These are phyloP conservation scores for Clarias pachynema DNA, from an alignment of 2,797 vertebrate genomes.

Conservation along the genomic window DNA sequence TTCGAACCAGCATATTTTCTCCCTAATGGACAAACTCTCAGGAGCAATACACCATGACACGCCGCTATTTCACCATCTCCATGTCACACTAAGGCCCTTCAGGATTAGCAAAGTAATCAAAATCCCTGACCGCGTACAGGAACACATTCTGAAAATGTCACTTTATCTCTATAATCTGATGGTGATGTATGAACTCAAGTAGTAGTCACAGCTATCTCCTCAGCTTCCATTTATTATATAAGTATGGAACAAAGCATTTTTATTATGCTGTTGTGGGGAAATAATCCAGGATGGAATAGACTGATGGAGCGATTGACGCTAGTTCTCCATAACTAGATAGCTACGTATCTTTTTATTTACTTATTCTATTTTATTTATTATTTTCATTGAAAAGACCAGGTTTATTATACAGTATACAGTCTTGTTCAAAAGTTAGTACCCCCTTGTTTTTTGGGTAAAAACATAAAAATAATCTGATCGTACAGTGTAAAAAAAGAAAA, in stretches of 20 bases:
- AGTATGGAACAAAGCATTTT: not conserved
- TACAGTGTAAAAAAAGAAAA: too few species aligned
- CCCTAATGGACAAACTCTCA: not conserved
- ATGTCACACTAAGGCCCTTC: not conserved
- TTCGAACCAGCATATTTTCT: constrained; percentile 13
- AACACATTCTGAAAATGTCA: constrained; percentile 4
- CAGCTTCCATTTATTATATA: not conserved
- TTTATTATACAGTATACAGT: too few species aligned
- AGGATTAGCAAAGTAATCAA: constrained; percentile 1
- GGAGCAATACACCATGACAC: not conserved
- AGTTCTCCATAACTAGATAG: too few species aligned
- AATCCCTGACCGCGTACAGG: not conserved
- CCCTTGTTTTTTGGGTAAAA: too few species aligned
- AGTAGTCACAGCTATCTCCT: not conserved
- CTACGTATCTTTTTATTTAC: too few species aligned
- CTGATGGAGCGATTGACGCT: not conserved
- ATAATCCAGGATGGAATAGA: not conserved
- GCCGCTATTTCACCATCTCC: not conserved
- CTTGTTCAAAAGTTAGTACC: too few species aligned
- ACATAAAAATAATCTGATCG: too few species aligned
- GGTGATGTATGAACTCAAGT: not conserved
- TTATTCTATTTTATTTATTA: too few species aligned
- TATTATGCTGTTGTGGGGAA: not conserved
- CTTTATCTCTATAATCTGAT: constrained; percentile 8
- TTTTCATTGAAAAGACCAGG: too few species aligned